These are phyloP conservation scores for Pterobdella sp. DNA, from an alignment of 2,888 invertebrate genomes.

Conservation along the genomic window DNA sequence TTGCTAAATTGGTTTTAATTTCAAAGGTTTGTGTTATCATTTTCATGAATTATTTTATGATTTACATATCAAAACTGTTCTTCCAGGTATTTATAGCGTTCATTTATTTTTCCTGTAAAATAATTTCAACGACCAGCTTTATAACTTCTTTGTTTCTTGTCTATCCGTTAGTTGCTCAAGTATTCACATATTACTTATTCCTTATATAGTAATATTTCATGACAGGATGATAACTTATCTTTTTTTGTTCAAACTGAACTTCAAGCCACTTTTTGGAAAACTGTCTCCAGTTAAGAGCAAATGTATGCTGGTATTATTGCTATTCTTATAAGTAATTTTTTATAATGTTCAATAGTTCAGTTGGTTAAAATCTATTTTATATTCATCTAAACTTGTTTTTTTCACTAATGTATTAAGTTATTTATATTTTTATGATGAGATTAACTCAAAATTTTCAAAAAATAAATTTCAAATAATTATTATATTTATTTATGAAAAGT, in stretches of 20 bases:
- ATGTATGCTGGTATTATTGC: not conserved
- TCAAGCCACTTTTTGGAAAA: slow-evolving; percentile 45
- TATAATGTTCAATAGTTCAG: no score
- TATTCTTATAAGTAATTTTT: no score
- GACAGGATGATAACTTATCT: slow-evolving; percentile 48
- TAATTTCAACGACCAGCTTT: slow-evolving; percentile 58
- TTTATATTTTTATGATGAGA: no score
- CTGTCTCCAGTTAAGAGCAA: slow-evolving; percentile 32
- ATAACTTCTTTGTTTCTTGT: slow-evolving; percentile 74
- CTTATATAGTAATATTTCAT: slow-evolving; percentile 24
- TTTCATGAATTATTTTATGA: no score
- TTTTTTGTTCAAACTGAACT: slow-evolving; percentile 67
- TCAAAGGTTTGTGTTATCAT: no score
- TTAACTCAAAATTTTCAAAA: no score
- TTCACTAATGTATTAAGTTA: no score
- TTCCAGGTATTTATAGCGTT: slow-evolving; percentile 58
- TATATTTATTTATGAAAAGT: no score
- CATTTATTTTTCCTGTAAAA: slow-evolving; percentile 57
- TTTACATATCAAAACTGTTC: no score
- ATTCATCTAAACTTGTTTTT: no score
- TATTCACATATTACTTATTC: not conserved
- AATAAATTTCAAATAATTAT: no score
- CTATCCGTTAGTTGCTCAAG: slow-evolving; percentile 70
- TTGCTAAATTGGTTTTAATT: slow-evolving; percentile 39
- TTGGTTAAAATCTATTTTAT: no score